Evolutionary conservation across 2,797 vertebrate genomes (phyloP).

Genomic region (Trachurus trachurus): DNA sequence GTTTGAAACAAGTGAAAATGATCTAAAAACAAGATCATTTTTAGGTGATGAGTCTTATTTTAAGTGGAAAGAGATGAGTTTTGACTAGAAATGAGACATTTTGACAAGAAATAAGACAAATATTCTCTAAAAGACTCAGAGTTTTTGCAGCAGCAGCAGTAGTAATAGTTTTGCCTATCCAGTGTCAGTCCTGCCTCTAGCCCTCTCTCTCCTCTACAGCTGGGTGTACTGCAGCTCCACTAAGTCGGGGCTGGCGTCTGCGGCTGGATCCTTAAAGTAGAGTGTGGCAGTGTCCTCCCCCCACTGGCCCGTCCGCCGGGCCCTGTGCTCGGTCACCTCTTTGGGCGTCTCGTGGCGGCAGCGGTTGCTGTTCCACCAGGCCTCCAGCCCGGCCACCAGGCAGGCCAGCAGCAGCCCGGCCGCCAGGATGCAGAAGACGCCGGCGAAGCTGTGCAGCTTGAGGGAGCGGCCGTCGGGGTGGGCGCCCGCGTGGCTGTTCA

Average conservation of each 20-base stretch:
- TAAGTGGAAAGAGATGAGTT: too few species aligned
- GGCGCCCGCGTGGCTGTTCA: slow-evolving; percentile 88
- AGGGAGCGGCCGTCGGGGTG: slow-evolving; percentile 94
- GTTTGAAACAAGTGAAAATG: too few species aligned
- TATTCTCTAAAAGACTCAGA: too few species aligned
- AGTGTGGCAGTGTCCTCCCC: slow-evolving; percentile 88
- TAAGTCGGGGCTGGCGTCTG: slow-evolving; percentile 86
- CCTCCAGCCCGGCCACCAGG: slow-evolving; percentile 95
- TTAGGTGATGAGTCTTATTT: too few species aligned
- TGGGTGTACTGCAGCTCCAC: slow-evolving; percentile 88
- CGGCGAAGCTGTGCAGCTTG: slow-evolving; percentile 98
- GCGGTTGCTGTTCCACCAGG: slow-evolving; percentile 97
- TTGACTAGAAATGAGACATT: too few species aligned
- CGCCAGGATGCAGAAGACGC: slow-evolving; percentile 98
- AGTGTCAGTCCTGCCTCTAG: slow-evolving; percentile 37
- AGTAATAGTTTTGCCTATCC: background rate
- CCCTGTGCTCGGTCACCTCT: slow-evolving; percentile 93
- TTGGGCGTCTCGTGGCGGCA: slow-evolving; percentile 96
- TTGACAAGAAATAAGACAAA: too few species aligned
- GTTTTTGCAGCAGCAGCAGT: too few species aligned
- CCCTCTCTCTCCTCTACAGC: slow-evolving; percentile 76
- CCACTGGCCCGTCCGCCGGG: slow-evolving; percentile 80
- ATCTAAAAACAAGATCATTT: too few species aligned
- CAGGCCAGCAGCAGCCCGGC: slow-evolving; percentile 97
- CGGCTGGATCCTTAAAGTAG: slow-evolving; percentile 88